Evolutionary conservation across 2,797 vertebrate species (phyloP).

Genomic region (Chelon labrosus): DNA sequence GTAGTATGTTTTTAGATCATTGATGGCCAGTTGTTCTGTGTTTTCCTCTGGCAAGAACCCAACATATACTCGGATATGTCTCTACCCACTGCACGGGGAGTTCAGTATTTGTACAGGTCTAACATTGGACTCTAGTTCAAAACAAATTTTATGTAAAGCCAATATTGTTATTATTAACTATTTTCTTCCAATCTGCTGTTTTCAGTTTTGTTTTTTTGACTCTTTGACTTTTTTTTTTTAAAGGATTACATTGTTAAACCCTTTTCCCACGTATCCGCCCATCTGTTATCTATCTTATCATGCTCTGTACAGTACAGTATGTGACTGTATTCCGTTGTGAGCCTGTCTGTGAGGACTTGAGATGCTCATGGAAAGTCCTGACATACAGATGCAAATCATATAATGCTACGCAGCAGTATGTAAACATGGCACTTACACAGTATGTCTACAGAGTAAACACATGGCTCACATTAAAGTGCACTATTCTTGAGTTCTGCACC

Average conservation of each 20-base stretch:
- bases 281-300: neutral
- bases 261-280: neutral
- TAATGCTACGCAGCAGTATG: neutral
- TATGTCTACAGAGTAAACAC: too few relatives aligned
- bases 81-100: conserved; percentile 9
- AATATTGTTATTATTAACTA: conserved; percentile 37
- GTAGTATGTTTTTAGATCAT: neutral
- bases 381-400: neutral
- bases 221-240: neutral
- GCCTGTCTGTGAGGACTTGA: neutral
- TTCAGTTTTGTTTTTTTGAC: neutral
- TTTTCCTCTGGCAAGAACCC: conserved; percentile 12
- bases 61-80: conserved; percentile 16
- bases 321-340: neutral
- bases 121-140: conserved; percentile 14
- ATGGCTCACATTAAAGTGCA: too few relatives aligned
- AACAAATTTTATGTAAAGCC: conserved; percentile 30
- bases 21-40: neutral
- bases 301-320: neutral
- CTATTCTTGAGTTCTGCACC: neutral
- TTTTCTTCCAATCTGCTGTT: neutral
- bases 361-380: neutral
- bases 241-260: neutral
- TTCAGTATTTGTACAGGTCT: conserved; percentile 36
- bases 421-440: neutral